Evolutionary conservation across 2,888 invertebrate genomes (phyloP).

Genomic region (Scaptomyza tumidula): DNA sequence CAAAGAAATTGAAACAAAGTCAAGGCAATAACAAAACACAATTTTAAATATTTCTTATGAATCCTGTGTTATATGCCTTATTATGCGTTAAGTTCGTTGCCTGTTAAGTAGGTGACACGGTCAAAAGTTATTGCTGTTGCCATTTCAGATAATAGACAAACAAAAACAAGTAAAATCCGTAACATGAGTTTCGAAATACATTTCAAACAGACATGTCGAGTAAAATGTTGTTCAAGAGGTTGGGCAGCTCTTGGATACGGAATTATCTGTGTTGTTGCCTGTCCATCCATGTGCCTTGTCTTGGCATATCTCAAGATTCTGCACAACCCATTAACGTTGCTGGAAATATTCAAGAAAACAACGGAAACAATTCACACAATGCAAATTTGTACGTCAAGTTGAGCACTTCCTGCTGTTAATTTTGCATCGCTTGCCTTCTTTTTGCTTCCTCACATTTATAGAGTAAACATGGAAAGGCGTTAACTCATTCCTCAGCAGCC

Average conservation of each 20-base stretch:
- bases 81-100: constrained; percentile 9
- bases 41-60: constrained; percentile 31
- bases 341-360: constrained; percentile 32
- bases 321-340: constrained; percentile 18
- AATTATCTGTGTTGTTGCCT: constrained; percentile 12
- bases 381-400: constrained; percentile 59
- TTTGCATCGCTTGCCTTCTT: not conserved
- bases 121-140: constrained; percentile 13
- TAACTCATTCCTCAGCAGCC: constrained; percentile 28
- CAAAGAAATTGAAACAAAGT: constrained; percentile 15
- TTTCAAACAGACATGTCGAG: constrained; percentile 12
- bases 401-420: constrained; percentile 45
- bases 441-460: constrained; percentile 19
- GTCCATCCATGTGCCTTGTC: constrained; percentile 1
- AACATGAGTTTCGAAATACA: not conserved
- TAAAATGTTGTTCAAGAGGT: constrained; percentile 11
- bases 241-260: not conserved
- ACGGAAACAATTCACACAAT: constrained; percentile 69
- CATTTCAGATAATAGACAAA: no score
- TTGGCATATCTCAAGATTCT: constrained; percentile 32
- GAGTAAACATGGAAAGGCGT: constrained; percentile 30
- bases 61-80: no score
- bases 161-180: not conserved
- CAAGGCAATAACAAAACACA: not conserved
- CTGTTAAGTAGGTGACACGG: constrained; percentile 13